Conservation (phyloP, 2,113 vertebrate species). For the Odontophorus gujanensis region DNA sequence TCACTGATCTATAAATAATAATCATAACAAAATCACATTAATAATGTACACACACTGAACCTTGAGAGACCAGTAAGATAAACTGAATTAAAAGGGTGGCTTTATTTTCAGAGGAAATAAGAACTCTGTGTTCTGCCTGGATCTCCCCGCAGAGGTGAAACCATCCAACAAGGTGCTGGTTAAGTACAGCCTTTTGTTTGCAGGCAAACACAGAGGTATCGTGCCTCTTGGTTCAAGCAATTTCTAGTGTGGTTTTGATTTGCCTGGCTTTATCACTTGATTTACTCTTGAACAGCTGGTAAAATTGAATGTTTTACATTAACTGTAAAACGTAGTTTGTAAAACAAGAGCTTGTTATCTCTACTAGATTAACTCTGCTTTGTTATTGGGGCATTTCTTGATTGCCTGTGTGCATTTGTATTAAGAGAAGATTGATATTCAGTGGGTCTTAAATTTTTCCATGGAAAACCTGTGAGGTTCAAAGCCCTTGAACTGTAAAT, state of each 20-base stretch:
- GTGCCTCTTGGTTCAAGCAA: neutral
- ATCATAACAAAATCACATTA: neutral
- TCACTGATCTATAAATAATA: neutral
- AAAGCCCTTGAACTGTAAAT: neutral
- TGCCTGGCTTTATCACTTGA: neutral
- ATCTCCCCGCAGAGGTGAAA: neutral
- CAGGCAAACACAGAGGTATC: neutral
- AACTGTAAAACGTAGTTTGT: neutral
- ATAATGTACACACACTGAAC: neutral
- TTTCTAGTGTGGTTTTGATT: constrained; percentile 18
- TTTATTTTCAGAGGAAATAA: neutral
- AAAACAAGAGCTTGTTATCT: neutral
- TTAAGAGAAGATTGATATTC: neutral
- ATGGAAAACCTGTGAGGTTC: neutral
- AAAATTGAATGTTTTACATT: neutral
- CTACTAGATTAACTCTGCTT: neutral
- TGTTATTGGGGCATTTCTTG: neutral
- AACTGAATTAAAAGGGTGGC: neutral
- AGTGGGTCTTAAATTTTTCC: neutral
- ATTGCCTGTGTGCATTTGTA: neutral
- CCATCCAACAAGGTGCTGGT: neutral
- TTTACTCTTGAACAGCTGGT: neutral
- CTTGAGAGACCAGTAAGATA: neutral
- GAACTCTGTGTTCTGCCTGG: neutral
- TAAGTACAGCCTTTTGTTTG: constrained; percentile 6